Evolutionary conservation across 2,113 vertebrate genomes (phyloP), one percentile per base, ranked within the genome.

Genomic region (Cairina moschata): DNA sequence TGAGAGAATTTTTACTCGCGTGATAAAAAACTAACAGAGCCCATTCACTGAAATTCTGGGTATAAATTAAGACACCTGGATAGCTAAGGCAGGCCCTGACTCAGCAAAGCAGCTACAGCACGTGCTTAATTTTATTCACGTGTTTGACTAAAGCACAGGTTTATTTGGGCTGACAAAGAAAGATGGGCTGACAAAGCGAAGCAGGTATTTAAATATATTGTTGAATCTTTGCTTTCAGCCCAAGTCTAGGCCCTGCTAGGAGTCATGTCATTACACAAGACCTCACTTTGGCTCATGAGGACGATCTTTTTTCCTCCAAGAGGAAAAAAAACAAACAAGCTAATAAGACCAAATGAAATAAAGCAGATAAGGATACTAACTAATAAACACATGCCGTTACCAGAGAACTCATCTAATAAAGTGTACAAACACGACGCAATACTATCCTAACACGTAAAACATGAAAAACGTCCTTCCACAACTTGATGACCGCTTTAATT

Each of bases 41-140:
- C 94, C 82, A 79, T 73, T 86, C 88, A 44, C 71, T 81, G 63
- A 79, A 91, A 76, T 93, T 75, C 80, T 68, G 60, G 59, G 86
- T 56, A 59, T 29, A 86, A 68, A 68, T 68, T 16, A n/a, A 86
- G 86, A 54, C 77, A 91, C 38, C n/a, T 58, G 93, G 68, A 29
- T 50, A 65, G 81, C 78, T 82, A n/a, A 63, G 74, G 82, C 90
- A 91, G 63, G 44, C 46, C 87, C 87, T 96, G 92, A 94, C 74
- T 96, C 92, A 94, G 95, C 96, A 93, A 46, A 84, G 80, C 46
- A 36, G 20, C 0, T 14, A 14, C 16, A 88, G 63, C 93, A 88
- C 11, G 4, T 55, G 93, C 56, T 91, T 67, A 6, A 13, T 38
- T 79, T 69, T 78, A 77, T 80, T 52, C 93, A 40, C 52, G 22